These are phyloP conservation scores for Halcyon leucocephala DNA, from an alignment of 2,797 vertebrate species.

Conservation along the genomic window DNA sequence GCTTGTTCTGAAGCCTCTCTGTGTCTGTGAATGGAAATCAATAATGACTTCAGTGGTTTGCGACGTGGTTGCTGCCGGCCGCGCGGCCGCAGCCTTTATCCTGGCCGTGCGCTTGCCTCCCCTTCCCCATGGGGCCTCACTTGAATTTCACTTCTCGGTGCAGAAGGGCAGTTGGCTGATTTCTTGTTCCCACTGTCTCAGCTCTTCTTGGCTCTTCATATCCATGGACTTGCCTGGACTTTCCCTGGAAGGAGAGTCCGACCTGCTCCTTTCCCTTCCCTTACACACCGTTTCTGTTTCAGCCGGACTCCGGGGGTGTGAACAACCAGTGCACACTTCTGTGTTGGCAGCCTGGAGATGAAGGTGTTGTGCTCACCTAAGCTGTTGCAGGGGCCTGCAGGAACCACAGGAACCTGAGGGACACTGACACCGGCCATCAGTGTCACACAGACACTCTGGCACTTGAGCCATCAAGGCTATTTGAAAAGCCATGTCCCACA, in stretches of 20 bases:
- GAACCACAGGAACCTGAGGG: fast-evolving
- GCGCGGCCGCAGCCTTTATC: not conserved
- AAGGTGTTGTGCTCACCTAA: not conserved
- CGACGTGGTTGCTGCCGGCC: not conserved
- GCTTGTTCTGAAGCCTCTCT: not conserved
- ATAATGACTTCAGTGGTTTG: not conserved
- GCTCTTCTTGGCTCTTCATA: not conserved
- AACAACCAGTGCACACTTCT: not conserved
- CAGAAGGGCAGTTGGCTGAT: not conserved
- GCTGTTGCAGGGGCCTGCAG: not conserved
- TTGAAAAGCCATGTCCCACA: not conserved
- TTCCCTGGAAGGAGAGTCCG: not conserved
- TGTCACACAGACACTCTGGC: not conserved
- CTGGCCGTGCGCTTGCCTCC: not conserved
- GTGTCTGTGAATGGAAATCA: not conserved
- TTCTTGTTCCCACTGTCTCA: not conserved
- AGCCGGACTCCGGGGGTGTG: not conserved
- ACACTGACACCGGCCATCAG: fast-evolving
- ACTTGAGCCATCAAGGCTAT: not conserved
- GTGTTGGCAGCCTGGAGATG: not conserved
- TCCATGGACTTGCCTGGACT: not conserved
- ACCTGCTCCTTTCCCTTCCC: not conserved
- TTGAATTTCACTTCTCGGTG: not conserved
- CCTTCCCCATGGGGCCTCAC: not conserved
- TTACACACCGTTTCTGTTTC: not conserved